These are phyloP conservation scores for Deroplatys truncata DNA, from an alignment of 2,888 invertebrate species.

Conservation along the genomic window DNA sequence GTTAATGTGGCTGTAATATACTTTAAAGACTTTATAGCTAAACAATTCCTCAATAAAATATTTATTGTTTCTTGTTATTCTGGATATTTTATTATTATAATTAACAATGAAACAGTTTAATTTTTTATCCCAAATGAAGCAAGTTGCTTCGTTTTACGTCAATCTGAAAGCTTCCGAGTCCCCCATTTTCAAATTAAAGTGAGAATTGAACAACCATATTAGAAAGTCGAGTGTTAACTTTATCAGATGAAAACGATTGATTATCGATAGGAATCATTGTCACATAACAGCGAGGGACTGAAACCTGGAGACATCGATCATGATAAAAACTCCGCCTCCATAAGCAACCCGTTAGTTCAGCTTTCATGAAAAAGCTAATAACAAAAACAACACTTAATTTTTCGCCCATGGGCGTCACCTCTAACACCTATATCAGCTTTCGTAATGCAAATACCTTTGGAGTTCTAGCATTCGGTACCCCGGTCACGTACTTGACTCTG, in stretches of 20 bases:
- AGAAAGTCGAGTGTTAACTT: not conserved
- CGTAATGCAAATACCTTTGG: not conserved
- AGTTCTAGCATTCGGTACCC: not conserved
- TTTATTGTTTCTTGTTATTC: too few species aligned
- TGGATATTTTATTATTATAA: too few species aligned
- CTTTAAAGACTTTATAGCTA: too few species aligned
- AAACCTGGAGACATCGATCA: not conserved
- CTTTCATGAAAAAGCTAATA: not conserved
- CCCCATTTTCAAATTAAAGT: not conserved
- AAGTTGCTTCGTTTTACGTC: too few species aligned
- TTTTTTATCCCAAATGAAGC: too few species aligned
- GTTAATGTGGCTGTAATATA: too few species aligned
- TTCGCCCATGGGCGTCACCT: not conserved
- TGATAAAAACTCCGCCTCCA: not conserved
- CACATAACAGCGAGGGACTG: not conserved
- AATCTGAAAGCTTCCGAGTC: too few species aligned
- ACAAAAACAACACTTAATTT: not conserved
- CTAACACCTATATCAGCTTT: not conserved
- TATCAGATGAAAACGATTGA: not conserved
- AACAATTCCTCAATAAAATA: too few species aligned
- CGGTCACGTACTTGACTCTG: not conserved
- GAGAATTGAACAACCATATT: not conserved
- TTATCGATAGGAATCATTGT: not conserved
- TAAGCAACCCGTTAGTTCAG: not conserved
- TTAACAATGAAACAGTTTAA: too few species aligned